Evolutionary conservation across 2,797 vertebrate species (phyloP).

Genomic region (Lacerta bilineata): DNA sequence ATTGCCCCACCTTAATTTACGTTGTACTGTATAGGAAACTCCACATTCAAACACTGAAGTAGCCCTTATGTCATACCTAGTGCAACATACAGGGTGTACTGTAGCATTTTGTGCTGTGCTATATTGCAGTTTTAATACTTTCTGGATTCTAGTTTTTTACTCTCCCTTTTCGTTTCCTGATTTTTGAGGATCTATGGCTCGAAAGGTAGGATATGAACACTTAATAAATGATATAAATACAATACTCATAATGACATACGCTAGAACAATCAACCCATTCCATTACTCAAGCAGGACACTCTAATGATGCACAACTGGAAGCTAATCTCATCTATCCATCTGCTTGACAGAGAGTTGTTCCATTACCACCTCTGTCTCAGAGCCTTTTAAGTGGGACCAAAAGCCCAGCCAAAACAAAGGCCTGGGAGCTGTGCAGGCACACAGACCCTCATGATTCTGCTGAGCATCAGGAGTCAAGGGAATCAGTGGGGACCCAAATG

Average conservation of each 20-base stretch:
- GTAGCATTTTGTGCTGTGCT: too few relatives aligned
- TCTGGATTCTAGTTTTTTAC: not conserved
- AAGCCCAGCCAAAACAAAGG: conserved; percentile 31
- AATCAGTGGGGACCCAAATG: not conserved
- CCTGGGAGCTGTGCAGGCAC: not conserved
- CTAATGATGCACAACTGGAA: conserved; percentile 21
- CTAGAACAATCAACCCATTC: not conserved
- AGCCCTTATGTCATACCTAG: not conserved
- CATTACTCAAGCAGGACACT: conserved; percentile 13
- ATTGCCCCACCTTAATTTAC: not conserved
- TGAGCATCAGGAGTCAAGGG: not conserved
- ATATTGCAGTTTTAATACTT: not conserved
- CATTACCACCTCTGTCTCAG: conserved; percentile 33
- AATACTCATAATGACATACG: not conserved
- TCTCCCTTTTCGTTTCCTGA: too few relatives aligned
- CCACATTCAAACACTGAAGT: not conserved
- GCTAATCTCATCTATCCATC: conserved; percentile 24
- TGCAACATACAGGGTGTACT: not conserved
- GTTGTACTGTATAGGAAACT: not conserved
- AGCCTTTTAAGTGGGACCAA: conserved; percentile 49
- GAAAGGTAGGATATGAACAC: not conserved
- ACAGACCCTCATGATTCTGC: not conserved
- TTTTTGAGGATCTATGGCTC: not conserved
- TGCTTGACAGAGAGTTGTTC: conserved; percentile 26
- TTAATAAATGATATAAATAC: not conserved